Percentiles rank a stretch among this genome's conserved stretches.
phyloP scores from a whole-genome alignment of 30 jellyfish, hydroid and myxozoan species.

The Clytia hemisphaerica region DNA sequence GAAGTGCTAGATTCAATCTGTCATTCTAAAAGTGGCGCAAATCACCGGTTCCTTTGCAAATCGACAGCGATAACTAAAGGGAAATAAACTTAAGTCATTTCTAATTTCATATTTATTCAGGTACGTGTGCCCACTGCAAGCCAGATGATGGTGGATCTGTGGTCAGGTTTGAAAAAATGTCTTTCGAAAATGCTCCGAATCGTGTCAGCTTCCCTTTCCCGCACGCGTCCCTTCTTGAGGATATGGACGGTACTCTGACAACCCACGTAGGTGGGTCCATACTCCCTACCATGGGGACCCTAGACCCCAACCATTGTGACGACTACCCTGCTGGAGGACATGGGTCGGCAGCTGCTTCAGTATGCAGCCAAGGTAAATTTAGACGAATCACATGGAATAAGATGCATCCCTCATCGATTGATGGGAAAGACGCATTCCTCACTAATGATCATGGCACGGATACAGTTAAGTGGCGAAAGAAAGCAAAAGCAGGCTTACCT shows the following conservation, averaged over 20 bases:
- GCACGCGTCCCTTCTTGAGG: slow-evolving; percentile 20
- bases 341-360: slow-evolving; percentile 64
- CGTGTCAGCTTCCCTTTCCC: slow-evolving; percentile 13
- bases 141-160: slow-evolving; percentile 55
- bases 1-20: too few species aligned
- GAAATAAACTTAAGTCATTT: too few species aligned
- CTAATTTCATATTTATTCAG: too few species aligned
- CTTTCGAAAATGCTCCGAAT: slow-evolving; percentile 4
- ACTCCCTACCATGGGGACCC: slow-evolving; percentile 50
- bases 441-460: slow-evolving; percentile 54
- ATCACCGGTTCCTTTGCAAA: too few species aligned
- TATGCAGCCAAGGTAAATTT: slow-evolving; percentile 57
- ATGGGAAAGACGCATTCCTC: slow-evolving; percentile 47
- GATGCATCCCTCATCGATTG: slow-evolving; percentile 54
- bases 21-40: too few species aligned
- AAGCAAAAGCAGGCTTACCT: slow-evolving; percentile 50
- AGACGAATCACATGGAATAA: slow-evolving; percentile 62
- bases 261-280: slow-evolving; percentile 28
- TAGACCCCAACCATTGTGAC: slow-evolving; percentile 42
- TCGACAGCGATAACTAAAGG: too few species aligned
- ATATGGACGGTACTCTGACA: slow-evolving; percentile 33
- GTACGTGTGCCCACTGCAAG: slow-evolving; percentile 90
- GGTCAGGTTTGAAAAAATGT: not conserved
- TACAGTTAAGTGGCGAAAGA: slow-evolving; percentile 65
- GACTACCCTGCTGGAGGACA: slow-evolving; percentile 22